Evolutionary conservation across 2,113 vertebrate genomes (phyloP).

Genomic region (Bubo bubo): DNA sequence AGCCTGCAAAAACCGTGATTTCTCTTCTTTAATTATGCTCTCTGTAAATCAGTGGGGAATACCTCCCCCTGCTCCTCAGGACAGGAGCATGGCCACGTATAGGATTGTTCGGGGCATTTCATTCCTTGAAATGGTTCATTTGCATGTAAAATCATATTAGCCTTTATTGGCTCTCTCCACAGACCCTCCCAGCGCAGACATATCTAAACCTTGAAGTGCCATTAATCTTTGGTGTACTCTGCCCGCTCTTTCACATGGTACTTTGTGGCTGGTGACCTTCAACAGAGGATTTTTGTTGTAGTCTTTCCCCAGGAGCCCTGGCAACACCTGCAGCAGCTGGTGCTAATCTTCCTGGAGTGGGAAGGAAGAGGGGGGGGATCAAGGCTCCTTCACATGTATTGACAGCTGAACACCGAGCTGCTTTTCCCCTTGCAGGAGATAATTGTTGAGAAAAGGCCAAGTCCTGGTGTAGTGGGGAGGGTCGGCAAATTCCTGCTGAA

Average conservation of each 20-base stretch:
- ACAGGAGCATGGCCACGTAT: not conserved
- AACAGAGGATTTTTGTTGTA: not conserved
- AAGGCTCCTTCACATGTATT: not conserved
- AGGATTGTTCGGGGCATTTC: not conserved
- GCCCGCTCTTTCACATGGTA: accelerated
- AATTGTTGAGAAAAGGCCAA: not conserved
- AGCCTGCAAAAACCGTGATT: not conserved
- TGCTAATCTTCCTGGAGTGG: not conserved
- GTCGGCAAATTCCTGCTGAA: not conserved
- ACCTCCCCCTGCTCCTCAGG: not conserved
- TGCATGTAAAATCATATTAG: constrained; percentile 24
- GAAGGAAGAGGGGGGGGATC: not conserved
- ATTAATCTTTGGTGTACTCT: constrained; percentile 29
- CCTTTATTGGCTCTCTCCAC: not conserved
- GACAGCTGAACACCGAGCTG: not conserved
- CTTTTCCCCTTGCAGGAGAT: not conserved
- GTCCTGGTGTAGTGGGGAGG: not conserved
- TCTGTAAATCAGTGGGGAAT: not conserved
- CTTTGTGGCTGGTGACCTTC: constrained; percentile 48
- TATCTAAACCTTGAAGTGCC: constrained; percentile 14
- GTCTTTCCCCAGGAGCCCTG: not conserved
- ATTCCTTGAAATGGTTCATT: not conserved
- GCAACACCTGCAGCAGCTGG: constrained; percentile 15
- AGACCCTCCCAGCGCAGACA: constrained; percentile 13
- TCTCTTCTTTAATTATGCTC: not conserved